Conservation (phyloP, 1,140 invertebrate species). For the Platyscapa corneri region DNA sequence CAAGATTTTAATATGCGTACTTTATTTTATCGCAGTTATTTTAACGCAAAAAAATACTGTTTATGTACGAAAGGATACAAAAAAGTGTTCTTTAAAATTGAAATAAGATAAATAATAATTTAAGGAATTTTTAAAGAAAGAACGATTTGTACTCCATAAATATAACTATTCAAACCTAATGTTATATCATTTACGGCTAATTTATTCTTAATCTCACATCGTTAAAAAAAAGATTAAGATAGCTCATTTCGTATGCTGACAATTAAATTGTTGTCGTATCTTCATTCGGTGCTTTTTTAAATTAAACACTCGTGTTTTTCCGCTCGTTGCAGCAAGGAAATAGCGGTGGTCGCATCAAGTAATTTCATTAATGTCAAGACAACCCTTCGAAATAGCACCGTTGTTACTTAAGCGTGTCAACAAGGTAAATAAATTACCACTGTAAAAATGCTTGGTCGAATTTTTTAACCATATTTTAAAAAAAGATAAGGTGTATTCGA, state of each 20-base stretch:
- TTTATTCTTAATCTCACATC: no score
- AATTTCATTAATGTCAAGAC: conserved; percentile 36
- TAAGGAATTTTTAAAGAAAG: no score
- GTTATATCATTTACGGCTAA: no score
- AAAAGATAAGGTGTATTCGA: not conserved
- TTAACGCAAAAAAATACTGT: no score
- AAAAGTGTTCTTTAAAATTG: no score
- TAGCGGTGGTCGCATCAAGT: not conserved
- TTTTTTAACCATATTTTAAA: not conserved
- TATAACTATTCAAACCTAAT: no score
- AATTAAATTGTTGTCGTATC: conserved; percentile 10
- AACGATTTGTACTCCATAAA: no score
- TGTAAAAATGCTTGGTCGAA: not conserved
- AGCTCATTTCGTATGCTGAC: no score
- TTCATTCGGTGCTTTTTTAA: not conserved
- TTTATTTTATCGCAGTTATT: no score
- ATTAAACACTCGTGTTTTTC: not conserved
- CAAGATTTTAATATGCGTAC: no score
- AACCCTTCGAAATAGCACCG: not conserved
- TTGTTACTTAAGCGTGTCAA: not conserved
- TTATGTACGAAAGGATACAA: no score
- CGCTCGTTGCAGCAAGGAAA: not conserved
- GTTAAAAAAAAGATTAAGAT: not conserved
- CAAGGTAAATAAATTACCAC: conserved; percentile 22
- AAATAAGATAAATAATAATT: no score